Conservation (phyloP, 2,113 vertebrate species). For the Copsychus sechellarum region DNA sequence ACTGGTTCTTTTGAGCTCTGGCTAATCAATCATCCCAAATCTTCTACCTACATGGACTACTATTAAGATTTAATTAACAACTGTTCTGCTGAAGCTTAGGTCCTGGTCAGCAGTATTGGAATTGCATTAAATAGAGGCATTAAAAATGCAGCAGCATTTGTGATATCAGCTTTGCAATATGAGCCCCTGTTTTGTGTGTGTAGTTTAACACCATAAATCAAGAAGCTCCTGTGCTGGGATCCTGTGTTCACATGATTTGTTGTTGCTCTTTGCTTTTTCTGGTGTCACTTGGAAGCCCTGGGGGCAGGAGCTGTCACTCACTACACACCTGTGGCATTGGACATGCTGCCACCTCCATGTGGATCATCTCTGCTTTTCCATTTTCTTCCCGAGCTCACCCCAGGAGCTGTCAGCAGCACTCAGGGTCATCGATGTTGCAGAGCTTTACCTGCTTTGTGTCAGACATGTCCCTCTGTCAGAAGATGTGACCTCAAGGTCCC, state of each 20-base stretch:
- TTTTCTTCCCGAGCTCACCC: neutral
- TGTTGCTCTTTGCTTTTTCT: neutral
- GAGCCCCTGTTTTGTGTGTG: neutral
- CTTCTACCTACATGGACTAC: neutral
- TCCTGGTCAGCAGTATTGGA: conserved; percentile 29
- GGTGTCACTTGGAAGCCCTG: neutral
- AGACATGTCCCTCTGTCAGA: neutral
- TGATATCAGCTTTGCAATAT: neutral
- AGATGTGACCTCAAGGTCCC: neutral
- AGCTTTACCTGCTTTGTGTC: neutral
- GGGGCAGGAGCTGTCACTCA: neutral
- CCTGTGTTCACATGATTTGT: neutral
- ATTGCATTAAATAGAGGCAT: conserved; percentile 37
- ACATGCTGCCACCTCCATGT: neutral
- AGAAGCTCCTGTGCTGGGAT: neutral
- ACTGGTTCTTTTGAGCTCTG: neutral
- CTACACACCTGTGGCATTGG: neutral
- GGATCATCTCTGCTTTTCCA: neutral
- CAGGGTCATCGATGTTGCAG: neutral
- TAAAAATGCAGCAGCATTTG: conserved; percentile 34
- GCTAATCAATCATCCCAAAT: conserved; percentile 38
- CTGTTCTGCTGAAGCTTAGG: neutral
- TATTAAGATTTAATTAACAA: conserved; percentile 56
- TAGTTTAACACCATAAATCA: neutral
- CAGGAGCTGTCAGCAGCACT: neutral